Percentiles rank a stretch among this genome's conserved stretches.
Conservation (phyloP, 2,797 vertebrate genomes). For the Centropyge bicolor region DNA sequence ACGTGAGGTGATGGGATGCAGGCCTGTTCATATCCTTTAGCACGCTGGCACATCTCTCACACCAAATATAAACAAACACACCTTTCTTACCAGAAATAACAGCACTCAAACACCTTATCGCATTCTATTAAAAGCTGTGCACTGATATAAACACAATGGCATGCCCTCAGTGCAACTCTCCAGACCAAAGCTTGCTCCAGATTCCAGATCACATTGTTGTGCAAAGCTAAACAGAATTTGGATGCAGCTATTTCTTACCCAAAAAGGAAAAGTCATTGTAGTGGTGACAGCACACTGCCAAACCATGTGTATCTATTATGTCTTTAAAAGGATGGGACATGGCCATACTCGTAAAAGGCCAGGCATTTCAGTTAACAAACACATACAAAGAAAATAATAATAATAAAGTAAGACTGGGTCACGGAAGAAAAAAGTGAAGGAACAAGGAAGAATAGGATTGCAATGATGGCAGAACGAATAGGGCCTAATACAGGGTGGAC, state of each 20-base stretch:
- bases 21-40: slow-evolving; percentile 1
- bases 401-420: neutral
- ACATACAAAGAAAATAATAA: neutral
- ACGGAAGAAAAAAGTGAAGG: neutral
- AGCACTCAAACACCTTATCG: slow-evolving; percentile 61
- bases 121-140: slow-evolving; percentile 48
- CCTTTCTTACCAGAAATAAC: slow-evolving; percentile 53
- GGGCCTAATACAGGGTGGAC: slow-evolving; percentile 2
- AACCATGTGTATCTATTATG: slow-evolving; percentile 24
- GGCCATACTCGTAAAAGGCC: neutral
- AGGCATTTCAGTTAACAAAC: neutral
- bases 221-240: slow-evolving; percentile 28
- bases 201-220: slow-evolving; percentile 32
- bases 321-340: slow-evolving; percentile 25
- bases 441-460: neutral
- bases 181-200: slow-evolving; percentile 33
- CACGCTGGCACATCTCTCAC: slow-evolving; percentile 37
- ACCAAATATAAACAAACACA: slow-evolving; percentile 62
- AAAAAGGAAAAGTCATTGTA: slow-evolving; percentile 38
- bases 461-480: neutral
- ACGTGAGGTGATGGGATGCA: slow-evolving; percentile 31
- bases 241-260: slow-evolving; percentile 32
- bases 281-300: slow-evolving; percentile 24
- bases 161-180: slow-evolving; percentile 34
- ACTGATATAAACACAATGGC: slow-evolving; percentile 58